Evolutionary conservation across 2,888 invertebrate genomes (phyloP), one percentile per base, ranked within the genome.

Genomic region (Zootermopsis nevadensis): DNA sequence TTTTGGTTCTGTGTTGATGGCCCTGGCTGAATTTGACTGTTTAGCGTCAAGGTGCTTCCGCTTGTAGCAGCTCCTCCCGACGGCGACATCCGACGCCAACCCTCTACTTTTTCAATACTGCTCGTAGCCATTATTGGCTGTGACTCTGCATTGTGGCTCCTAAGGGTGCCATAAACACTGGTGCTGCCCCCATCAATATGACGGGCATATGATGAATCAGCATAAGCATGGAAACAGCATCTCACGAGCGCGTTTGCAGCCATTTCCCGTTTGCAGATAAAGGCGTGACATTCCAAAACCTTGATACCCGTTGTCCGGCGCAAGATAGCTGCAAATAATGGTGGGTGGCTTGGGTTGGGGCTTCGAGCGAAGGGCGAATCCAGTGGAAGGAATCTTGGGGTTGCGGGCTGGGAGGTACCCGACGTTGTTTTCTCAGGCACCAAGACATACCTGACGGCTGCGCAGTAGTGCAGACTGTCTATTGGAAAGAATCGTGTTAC

Each of bases 211-310:
- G 97, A 97, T 87, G 97, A 97, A 89, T 98, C 98, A 0, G 98
- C 98, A 90, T 98, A 99, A 80, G 98, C 98, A 91, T 98, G 98
- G 91, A 99, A 99, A 91, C 98, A 98, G 90, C 98, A 98, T 87
- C 98, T 93, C 86, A 99, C 99, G 88, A 99, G 93, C 87, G 99
- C 99, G 90, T 99, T 98, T 85, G 99, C 99, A 77, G 99, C 99
- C 89, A 97, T 96, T 89, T 98, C 97, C 83, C 98, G 94, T 87
- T 98, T 97, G 90, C 98, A 98, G 88, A 99, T 97, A 90, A 99
- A 99, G 85, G 98, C 98, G 91, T 99, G 99, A 91, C 99, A 99
- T 91, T 99, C 99, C 85, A 99, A 92, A 83, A 98, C 98, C 90
- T 99, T 99, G 87, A 99, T 98, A 82, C 99, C 99, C 80, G 96